phyloP scores from a whole-genome alignment of 2,888 invertebrate genomes.

The Atherix ibis region DNA sequence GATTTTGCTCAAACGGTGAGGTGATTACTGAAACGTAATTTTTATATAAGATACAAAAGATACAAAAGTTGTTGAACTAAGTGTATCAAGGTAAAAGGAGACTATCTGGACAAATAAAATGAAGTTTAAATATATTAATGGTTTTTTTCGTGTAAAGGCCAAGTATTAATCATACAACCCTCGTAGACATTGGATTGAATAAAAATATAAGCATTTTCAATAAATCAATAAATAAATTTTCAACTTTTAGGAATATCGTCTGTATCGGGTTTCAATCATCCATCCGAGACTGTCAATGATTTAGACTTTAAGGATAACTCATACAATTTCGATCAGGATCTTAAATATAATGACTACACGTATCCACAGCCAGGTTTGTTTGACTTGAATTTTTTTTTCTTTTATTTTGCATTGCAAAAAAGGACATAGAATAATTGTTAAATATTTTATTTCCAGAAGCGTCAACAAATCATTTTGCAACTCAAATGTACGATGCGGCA shows the following conservation, averaged over 20 bases:
- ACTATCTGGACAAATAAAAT: no score
- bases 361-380: conserved; percentile 19
- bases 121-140: no score
- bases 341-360: conserved; percentile 17
- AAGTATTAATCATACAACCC: no score
- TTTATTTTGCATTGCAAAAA: background rate
- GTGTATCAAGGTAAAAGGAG: no score
- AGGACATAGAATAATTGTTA: conserved; percentile 2
- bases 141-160: no score
- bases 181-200: no score
- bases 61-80: no score
- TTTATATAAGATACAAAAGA: no score
- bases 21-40: no score
- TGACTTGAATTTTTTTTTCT: background rate
- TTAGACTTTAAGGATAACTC: conserved; percentile 61
- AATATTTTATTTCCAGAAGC: conserved; percentile 32
- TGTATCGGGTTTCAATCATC: conserved; percentile 28
- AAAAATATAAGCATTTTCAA: no score
- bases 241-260: conserved; percentile 25
- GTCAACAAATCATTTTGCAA: conserved; percentile 19
- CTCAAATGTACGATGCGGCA: conserved; percentile 20
- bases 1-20: no score
- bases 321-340: conserved; percentile 35
- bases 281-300: conserved; percentile 40
- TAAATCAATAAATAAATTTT: background rate